Evolutionary conservation across 1,140 invertebrate species (phyloP), one percentile per base, ranked within the genome.

Genomic region (Capitella teleta): DNA sequence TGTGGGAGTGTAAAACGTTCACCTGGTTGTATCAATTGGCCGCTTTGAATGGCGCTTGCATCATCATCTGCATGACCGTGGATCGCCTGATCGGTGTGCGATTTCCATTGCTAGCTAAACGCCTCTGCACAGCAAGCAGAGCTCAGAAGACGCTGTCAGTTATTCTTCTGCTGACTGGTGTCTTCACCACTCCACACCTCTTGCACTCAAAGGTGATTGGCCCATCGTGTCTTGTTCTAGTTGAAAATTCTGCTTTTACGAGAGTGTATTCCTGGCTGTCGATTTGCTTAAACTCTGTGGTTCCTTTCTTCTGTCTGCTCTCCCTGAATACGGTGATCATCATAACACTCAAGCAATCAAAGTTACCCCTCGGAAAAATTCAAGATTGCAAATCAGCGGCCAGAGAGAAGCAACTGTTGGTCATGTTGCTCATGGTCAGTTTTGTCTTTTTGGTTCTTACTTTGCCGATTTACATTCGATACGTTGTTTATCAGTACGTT

Each of bases 271-370:
- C 21, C 5, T 45, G 21, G 43, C 5, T 24, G 8, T 25, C 4
- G 23, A 28, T 45, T 2, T 24, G 23, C 23, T 19, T 45, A 8
- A 26, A 18, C 21, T 45, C 26, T 6, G 43, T 14, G 6, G 8
- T 45, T 10, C 43, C 43, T 18, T 45, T 45, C n/a, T 21, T 28
- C 23, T 10, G 21, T 16, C 19, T 45, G 23, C 23, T 45, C 8
- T 8, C 43, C 3, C 23, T 45, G 43, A 45, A 45, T n/a, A 28
- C 23, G 5, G 43, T 45, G 2, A 45, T 45, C 43, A 45, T 45
- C 38, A 40, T 21, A 10, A 24, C 38, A 19, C 8, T 14, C 10
- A 40, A 40, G 38, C 25, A 40, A 6, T 6, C 2, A 6, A 2
- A n/a, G 38, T 16, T 6, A 16, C n/a, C 6, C 38, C 3, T 3